phyloP scores from a whole-genome alignment of 2,888 invertebrate genomes.

The Acronicta psi region DNA sequence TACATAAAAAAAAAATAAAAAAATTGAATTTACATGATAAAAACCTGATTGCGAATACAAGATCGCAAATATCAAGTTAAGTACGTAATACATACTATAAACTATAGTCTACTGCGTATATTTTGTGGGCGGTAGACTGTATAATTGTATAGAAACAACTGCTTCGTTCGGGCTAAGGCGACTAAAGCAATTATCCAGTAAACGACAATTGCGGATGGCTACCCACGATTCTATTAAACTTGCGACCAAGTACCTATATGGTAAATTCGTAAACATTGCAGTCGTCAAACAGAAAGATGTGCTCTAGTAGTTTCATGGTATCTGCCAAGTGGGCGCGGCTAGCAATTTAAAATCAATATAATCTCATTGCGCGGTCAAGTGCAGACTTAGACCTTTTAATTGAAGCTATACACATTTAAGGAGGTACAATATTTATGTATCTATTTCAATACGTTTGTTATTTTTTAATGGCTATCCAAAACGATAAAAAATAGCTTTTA shows the following conservation, averaged over 20 bases:
- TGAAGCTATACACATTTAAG: not conserved
- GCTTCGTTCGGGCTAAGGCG: constrained; percentile 53
- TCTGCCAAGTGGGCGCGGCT: constrained; percentile 60
- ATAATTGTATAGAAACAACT: constrained; percentile 62
- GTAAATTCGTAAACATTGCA: constrained; percentile 55
- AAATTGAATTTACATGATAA: no score
- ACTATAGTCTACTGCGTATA: constrained; percentile 44
- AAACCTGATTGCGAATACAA: not conserved
- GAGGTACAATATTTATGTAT: not conserved
- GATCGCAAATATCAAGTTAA: constrained; percentile 15
- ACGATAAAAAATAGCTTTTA: constrained; percentile 36
- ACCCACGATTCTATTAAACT: constrained; percentile 62
- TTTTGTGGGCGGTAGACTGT: constrained; percentile 65
- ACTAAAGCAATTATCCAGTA: constrained; percentile 67
- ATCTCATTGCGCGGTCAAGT: constrained; percentile 30
- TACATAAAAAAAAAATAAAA: no score
- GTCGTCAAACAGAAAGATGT: constrained; percentile 59
- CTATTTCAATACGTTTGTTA: constrained; percentile 10
- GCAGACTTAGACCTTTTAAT: constrained; percentile 15
- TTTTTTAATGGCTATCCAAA: constrained; percentile 13
- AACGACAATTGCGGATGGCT: constrained; percentile 63
- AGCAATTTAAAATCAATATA: constrained; percentile 45
- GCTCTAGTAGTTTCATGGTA: constrained; percentile 59
- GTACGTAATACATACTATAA: no score
- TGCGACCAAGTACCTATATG: constrained; percentile 43